phyloP scores from a whole-genome alignment of 2,888 invertebrate genomes.

The Brachypalpus laphriformis region DNA sequence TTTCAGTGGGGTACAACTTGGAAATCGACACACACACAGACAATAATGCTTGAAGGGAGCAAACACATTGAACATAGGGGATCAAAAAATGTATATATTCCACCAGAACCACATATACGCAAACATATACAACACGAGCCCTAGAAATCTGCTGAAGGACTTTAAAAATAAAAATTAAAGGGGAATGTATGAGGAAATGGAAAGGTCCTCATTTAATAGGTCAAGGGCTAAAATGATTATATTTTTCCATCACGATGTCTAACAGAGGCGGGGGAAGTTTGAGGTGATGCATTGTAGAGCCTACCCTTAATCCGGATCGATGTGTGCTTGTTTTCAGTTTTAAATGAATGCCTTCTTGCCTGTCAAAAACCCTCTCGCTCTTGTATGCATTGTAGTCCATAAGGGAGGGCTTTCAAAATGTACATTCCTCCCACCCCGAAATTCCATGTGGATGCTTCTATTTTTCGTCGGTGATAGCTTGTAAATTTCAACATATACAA shows the following conservation, averaged over 20 bases:
- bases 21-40: not conserved
- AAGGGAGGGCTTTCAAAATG: conserved; percentile 38
- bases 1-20: conserved; percentile 5
- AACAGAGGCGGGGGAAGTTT: conserved; percentile 2
- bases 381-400: conserved; percentile 38
- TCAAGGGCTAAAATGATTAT: conserved; percentile 70
- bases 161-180: conserved; percentile 2
- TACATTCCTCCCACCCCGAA: not conserved
- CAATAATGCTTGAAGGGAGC: not conserved
- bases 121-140: not conserved
- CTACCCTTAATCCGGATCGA: conserved; percentile 59
- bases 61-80: conserved; percentile 30
- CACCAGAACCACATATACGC: conserved; percentile 13
- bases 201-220: conserved; percentile 68
- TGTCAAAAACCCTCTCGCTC: conserved; percentile 28
- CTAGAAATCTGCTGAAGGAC: conserved; percentile 22
- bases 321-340: conserved; percentile 54
- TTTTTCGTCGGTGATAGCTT: conserved; percentile 30
- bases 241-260: conserved; percentile 64
- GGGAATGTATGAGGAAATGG: conserved; percentile 28
- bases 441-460: conserved; percentile 1
- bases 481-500: conserved; percentile 64
- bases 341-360: conserved; percentile 56
- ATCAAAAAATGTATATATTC: not conserved
- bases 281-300: conserved; percentile 39